phyloP scores from a whole-genome alignment of 1,140 invertebrate species.

The Drosophila bocqueti region DNA sequence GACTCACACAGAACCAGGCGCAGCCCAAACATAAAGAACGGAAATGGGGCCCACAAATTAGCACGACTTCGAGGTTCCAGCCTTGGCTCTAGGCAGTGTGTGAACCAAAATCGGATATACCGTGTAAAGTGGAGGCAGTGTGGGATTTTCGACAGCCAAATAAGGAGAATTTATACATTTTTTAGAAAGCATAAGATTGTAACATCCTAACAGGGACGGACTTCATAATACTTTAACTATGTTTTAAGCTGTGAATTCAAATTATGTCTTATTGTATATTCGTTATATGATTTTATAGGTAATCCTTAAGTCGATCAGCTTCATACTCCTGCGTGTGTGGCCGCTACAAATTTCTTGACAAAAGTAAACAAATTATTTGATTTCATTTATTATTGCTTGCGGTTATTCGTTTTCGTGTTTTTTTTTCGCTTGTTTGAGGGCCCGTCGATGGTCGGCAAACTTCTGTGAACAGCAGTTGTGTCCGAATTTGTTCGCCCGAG shows the following conservation, averaged over 20 bases:
- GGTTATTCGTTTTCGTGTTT: constrained; percentile 44
- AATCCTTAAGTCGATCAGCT: constrained; percentile 2
- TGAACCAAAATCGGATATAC: constrained; percentile 50
- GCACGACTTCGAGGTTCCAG: constrained; percentile 41
- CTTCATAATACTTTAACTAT: background rate
- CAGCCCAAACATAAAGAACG: constrained; percentile 64
- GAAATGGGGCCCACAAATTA: constrained; percentile 78
- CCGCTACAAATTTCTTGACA: constrained; percentile 58
- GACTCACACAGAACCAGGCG: constrained; percentile 21
- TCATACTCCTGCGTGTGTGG: constrained; percentile 30
- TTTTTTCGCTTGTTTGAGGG: constrained; percentile 55
- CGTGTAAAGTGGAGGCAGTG: background rate
- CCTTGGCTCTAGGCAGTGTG: constrained; percentile 37
- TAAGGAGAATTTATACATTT: too few relatives aligned
- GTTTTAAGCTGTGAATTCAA: background rate
- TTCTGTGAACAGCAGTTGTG: constrained; percentile 55
- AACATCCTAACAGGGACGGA: background rate
- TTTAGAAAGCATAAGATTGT: background rate
- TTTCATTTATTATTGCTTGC: constrained; percentile 64
- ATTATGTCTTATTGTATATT: background rate
- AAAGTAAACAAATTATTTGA: constrained; percentile 79
- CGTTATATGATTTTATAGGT: background rate
- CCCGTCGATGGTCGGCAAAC: constrained; percentile 55
- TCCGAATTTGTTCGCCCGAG: constrained; percentile 15
- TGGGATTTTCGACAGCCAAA: background rate